These are phyloP conservation scores for Pristionchus mayeri DNA, from an alignment of 2,888 invertebrate species.

Conservation along the genomic window DNA sequence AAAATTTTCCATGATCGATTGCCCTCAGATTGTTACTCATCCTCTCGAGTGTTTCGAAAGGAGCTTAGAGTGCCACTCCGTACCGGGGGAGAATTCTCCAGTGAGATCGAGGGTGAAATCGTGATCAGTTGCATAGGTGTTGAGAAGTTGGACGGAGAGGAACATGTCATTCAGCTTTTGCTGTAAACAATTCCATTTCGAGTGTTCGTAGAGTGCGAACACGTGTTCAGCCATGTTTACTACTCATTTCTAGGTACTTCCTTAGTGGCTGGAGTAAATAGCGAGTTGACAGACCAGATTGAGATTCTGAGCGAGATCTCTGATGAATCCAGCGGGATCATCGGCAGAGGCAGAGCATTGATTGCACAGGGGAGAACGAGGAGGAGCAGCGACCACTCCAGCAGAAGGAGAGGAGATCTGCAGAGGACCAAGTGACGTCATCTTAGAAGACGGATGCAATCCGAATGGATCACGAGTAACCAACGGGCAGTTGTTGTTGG, in stretches of 20 bases:
- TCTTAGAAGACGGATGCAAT: background rate
- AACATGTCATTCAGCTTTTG: slow-evolving; percentile 69
- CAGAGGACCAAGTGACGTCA: background rate
- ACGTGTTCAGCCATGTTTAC: too few species aligned
- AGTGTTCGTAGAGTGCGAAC: background rate
- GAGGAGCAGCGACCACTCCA: slow-evolving; percentile 3
- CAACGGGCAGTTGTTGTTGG: background rate
- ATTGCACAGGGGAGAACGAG: slow-evolving; percentile 56
- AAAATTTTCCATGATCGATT: background rate
- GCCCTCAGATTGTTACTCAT: too few species aligned
- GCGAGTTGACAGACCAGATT: slow-evolving; percentile 59
- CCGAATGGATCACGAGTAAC: background rate
- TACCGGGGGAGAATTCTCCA: slow-evolving; percentile 68
- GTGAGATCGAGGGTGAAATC: slow-evolving; percentile 72
- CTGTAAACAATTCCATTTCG: slow-evolving; percentile 52
- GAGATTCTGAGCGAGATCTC: slow-evolving; percentile 63
- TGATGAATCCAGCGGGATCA: slow-evolving; percentile 64
- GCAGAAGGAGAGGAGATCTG: background rate
- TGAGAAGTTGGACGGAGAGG: slow-evolving; percentile 68
- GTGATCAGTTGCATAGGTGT: slow-evolving; percentile 69
- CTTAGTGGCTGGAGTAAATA: background rate
- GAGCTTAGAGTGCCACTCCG: too few species aligned
- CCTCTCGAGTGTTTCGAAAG: too few species aligned
- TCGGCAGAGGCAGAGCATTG: slow-evolving; percentile 57
- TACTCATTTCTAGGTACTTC: too few species aligned